phyloP scores from a whole-genome alignment of 2,888 invertebrate genomes.

The Epistrophe grossulariae region DNA sequence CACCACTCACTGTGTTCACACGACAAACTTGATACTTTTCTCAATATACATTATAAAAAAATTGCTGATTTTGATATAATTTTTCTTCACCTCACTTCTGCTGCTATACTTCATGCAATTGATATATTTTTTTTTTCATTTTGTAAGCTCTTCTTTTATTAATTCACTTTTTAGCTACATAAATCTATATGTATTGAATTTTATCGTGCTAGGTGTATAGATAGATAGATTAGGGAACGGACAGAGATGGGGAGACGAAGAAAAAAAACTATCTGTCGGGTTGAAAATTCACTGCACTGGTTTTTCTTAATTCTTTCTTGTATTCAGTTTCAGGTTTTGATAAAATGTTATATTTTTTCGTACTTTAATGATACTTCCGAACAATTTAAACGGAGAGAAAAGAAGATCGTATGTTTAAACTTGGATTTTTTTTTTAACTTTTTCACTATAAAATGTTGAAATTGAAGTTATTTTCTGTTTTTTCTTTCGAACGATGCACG shows the following conservation, averaged over 20 bases:
- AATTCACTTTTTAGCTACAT: constrained; percentile 28
- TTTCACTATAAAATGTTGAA: constrained; percentile 49
- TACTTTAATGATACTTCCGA: constrained; percentile 27
- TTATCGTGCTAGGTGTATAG: constrained; percentile 42
- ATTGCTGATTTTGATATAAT: constrained; percentile 38
- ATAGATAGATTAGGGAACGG: constrained; percentile 59
- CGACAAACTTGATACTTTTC: constrained; percentile 2
- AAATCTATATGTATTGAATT: constrained; percentile 41
- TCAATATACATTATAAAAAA: background rate
- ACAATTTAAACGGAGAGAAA: constrained; percentile 45
- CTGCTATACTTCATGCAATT: constrained; percentile 20
- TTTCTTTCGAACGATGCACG: constrained; percentile 69
- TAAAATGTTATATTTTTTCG: constrained; percentile 2
- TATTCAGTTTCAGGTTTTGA: constrained; percentile 60
- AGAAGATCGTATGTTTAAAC: constrained; percentile 41
- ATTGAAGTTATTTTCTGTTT: constrained; percentile 42
- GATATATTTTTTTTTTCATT: constrained; percentile 33
- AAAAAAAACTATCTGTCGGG: constrained; percentile 48
- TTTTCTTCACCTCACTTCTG: constrained; percentile 29
- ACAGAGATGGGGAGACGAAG: constrained; percentile 50
- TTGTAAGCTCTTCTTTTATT: constrained; percentile 34
- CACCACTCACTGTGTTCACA: constrained; percentile 23
- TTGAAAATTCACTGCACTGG: constrained; percentile 71
- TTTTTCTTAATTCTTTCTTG: constrained; percentile 42
- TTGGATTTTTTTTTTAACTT: background rate